phyloP scores from a whole-genome alignment of 1,140 invertebrate genomes.

The Formica exsecta region DNA sequence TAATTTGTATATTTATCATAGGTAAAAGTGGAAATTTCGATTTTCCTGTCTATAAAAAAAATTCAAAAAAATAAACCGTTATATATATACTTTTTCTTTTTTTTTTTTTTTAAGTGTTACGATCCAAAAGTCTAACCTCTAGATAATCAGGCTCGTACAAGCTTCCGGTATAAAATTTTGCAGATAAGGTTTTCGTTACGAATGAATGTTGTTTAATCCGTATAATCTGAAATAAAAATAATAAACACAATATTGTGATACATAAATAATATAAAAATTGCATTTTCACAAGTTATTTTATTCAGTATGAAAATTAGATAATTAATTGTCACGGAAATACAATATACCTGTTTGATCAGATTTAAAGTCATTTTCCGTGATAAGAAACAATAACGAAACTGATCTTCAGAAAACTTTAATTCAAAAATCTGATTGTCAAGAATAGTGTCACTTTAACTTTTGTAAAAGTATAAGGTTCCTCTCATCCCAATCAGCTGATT shows the following conservation, averaged over 20 bases:
- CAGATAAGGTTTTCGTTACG: slow-evolving; percentile 9
- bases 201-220: background rate
- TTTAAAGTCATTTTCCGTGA: slow-evolving; percentile 67
- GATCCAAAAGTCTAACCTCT: slow-evolving; percentile 81
- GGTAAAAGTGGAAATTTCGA: slow-evolving; percentile 91
- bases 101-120: background rate
- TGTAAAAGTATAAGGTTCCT: background rate
- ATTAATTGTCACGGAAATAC: background rate
- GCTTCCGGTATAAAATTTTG: slow-evolving; percentile 66
- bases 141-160: slow-evolving; percentile 88
- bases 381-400: background rate
- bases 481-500: slow-evolving; percentile 36
- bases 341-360: slow-evolving; percentile 69
- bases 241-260: slow-evolving; percentile 21
- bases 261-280: slow-evolving; percentile 31
- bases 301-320: background rate
- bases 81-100: background rate
- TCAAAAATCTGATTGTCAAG: slow-evolving; percentile 3
- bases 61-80: slow-evolving; percentile 45
- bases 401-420: slow-evolving; percentile 23
- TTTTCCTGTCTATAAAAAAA: slow-evolving; percentile 87
- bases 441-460: background rate
- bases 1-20: slow-evolving; percentile 92
- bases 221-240: slow-evolving; percentile 43
- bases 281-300: background rate